These are phyloP conservation scores for Asarcornis scutulata DNA, from an alignment of 2,113 vertebrate genomes.

Conservation along the genomic window DNA sequence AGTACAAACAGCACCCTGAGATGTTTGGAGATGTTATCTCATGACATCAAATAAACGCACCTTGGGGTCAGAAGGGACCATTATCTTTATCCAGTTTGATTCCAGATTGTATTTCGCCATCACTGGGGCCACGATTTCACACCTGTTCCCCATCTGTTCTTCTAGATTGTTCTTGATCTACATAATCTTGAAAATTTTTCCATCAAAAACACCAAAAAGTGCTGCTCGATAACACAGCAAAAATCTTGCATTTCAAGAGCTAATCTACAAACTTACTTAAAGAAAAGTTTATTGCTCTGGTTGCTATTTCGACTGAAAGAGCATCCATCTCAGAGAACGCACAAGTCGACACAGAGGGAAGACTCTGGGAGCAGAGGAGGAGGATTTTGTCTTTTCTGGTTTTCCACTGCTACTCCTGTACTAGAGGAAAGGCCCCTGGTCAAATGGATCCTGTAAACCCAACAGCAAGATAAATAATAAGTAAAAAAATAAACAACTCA, in stretches of 20 bases:
- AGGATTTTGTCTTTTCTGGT: neutral
- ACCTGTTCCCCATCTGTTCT: neutral
- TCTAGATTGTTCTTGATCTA: neutral
- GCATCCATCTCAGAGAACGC: neutral
- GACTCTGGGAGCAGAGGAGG: neutral
- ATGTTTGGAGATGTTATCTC: neutral
- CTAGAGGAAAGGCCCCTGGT: neutral
- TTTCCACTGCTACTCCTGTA: neutral
- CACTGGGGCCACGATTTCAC: neutral
- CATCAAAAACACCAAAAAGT: neutral
- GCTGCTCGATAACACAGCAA: neutral
- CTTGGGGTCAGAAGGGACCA: neutral
- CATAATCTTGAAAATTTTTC: neutral
- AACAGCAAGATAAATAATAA: neutral
- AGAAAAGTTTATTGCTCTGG: neutral
- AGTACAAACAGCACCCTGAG: neutral
- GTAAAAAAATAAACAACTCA: neutral
- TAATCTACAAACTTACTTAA: neutral
- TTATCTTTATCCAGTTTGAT: neutral
- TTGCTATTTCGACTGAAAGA: neutral
- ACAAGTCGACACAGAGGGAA: neutral
- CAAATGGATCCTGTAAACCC: neutral
- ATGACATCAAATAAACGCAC: neutral
- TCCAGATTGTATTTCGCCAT: neutral
- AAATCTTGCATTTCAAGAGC: neutral